Evolutionary conservation across 2,888 invertebrate genomes (phyloP), one percentile per base, ranked within the genome.

Genomic region (Tenthredo amoena): DNA sequence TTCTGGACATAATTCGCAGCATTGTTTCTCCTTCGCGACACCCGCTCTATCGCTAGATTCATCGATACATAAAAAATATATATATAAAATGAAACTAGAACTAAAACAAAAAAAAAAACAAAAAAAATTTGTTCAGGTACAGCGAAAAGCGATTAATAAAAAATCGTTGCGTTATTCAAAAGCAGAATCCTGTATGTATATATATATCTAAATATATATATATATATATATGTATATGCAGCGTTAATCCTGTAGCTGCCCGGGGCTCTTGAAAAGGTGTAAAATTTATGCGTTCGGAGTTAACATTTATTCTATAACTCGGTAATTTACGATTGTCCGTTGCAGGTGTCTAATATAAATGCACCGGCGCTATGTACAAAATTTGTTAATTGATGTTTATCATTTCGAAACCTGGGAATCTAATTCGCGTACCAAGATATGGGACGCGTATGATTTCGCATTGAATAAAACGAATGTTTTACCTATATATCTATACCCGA

Each of bases 201-300:
- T 18, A 10, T 18, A 58, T 21, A 62, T 9, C n/a, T n/a, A n/a
- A n/a, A 1, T 26, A 12, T 18, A 10, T 18, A 10, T 50, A 18
- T 18, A 10, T 18, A 58, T 21, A 62, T 9, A 6, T 21, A 26
- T 26, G 26, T 26, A 26, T 31, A 21, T 74, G 71, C 15, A 40
- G 43, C 43, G 74, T 77, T 77, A 77, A 77, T 77, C 77, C 77
- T 18, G 26, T 74, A n/a, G 43, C 43, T 74, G 72, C 40, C n/a
- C 72, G 40, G 40, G 31, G 18, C 55, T 77, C 77, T 77, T 77
- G 77, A 50, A 77, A 55, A 55, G n/a, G 50, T 50, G 26, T n/a
- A 55, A 77, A 55, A 77, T 77, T 77, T 77, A 77, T 77, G 55
- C 50, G 55, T 55, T 50, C 18, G 18, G 31, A 55, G 47, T 77